Evolutionary conservation across 2,113 vertebrate species (phyloP).

Genomic region (Myocastor coypus): DNA sequence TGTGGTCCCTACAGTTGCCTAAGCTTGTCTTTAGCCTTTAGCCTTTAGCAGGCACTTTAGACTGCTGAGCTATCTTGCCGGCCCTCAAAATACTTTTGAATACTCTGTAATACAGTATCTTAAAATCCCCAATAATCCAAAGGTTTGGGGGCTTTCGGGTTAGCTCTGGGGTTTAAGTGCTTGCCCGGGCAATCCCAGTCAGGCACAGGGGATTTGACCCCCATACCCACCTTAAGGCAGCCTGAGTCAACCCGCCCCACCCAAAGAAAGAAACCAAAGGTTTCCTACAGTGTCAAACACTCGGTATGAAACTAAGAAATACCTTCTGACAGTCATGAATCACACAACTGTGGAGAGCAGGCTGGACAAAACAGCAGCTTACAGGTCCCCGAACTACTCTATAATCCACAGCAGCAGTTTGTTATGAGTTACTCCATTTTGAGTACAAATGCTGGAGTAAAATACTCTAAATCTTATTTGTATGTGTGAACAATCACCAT

Average conservation of each 20-base stretch:
- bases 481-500: not conserved
- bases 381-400: not conserved
- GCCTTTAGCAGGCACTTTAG: no score
- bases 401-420: not conserved
- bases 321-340: not conserved
- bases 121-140: not conserved
- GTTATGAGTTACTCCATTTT: not conserved
- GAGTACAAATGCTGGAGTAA: not conserved
- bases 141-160: not conserved
- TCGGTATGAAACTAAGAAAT: conserved; percentile 10
- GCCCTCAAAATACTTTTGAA: not conserved
- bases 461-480: not conserved
- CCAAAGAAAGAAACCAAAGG: no score
- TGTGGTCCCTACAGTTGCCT: no score
- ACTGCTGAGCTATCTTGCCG: no score
- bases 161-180: no score
- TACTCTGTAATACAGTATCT: not conserved
- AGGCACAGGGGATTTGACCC: no score
- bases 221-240: no score
- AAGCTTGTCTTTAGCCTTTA: no score
- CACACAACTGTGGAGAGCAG: not conserved
- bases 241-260: no score
- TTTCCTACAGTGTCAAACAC: conserved; percentile 6
- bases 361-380: not conserved
- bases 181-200: no score